phyloP scores from a whole-genome alignment of 2,888 invertebrate species.

The Lissocephala sabroskyi region DNA sequence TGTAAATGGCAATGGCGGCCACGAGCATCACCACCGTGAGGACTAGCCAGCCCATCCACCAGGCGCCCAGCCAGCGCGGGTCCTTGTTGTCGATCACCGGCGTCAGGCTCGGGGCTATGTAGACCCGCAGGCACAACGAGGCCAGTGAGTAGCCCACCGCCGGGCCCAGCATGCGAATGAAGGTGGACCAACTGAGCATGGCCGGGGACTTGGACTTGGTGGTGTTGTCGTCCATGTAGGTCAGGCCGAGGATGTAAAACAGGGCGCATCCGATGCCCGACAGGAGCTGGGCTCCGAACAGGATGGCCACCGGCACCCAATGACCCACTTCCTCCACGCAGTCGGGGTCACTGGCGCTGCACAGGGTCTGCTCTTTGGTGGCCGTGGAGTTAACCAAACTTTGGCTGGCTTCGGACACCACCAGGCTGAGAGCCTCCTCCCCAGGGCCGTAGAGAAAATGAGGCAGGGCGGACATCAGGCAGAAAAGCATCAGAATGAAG shows the following conservation, averaged over 20 bases:
- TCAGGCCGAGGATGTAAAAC: slow-evolving; percentile 78
- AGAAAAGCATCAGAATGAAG: slow-evolving; percentile 76
- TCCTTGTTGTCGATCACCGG: slow-evolving; percentile 78
- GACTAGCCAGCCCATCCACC: slow-evolving; percentile 85
- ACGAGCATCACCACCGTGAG: slow-evolving; percentile 75
- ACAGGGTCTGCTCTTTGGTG: slow-evolving; percentile 23
- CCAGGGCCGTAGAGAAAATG: slow-evolving; percentile 81
- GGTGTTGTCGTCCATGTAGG: slow-evolving; percentile 83
- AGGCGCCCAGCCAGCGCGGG: slow-evolving; percentile 85
- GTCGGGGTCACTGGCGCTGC: slow-evolving; percentile 13
- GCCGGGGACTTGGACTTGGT: slow-evolving; percentile 79
- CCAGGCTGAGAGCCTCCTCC: slow-evolving; percentile 77
- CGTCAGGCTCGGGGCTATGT: slow-evolving; percentile 77
- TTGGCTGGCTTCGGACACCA: slow-evolving; percentile 49
- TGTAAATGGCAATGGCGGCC: slow-evolving; percentile 75
- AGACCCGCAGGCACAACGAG: slow-evolving; percentile 77
- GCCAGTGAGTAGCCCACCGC: slow-evolving; percentile 79
- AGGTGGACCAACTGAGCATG: slow-evolving; percentile 78
- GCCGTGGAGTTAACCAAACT: too few relatives aligned
- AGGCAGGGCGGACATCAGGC: slow-evolving; percentile 78
- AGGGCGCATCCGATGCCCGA: slow-evolving; percentile 79
- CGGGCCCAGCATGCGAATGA: slow-evolving; percentile 74
- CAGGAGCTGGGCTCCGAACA: slow-evolving; percentile 79
- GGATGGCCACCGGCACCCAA: slow-evolving; percentile 75
- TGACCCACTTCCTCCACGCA: slow-evolving; percentile 18